Evolutionary conservation across 2,888 invertebrate species (phyloP).

Genomic region (Leptinotarsa juncta): DNA sequence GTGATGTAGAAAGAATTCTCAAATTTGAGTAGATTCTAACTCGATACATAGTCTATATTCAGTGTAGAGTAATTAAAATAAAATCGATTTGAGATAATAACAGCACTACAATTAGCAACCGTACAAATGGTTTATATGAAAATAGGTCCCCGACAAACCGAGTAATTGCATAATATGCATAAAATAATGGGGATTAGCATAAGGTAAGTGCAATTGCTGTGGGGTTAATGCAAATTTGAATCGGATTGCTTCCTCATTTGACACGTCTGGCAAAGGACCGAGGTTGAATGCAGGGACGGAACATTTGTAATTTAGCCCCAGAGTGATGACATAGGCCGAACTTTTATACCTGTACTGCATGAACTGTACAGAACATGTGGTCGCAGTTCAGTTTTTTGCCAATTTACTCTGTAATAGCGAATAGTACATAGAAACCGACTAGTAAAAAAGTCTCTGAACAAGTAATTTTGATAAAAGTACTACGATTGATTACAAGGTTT

Average conservation of each 20-base stretch:
- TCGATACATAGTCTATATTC: background rate
- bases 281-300: background rate
- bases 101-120: slow-evolving; percentile 26
- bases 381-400: too few relatives aligned
- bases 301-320: background rate
- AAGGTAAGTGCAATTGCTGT: slow-evolving; percentile 48
- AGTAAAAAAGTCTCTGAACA: too few relatives aligned
- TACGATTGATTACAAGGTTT: too few relatives aligned
- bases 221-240: slow-evolving; percentile 50
- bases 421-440: too few relatives aligned
- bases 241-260: slow-evolving; percentile 55
- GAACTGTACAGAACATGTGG: too few relatives aligned
- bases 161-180: slow-evolving; percentile 50
- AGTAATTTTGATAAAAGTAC: too few relatives aligned
- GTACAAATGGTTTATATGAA: slow-evolving; percentile 36
- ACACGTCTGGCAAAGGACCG: slow-evolving; percentile 47
- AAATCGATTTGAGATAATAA: slow-evolving; percentile 16
- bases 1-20: background rate
- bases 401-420: too few relatives aligned
- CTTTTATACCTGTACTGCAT: too few relatives aligned
- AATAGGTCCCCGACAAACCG: slow-evolving; percentile 33
- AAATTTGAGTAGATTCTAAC: background rate
- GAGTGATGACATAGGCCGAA: background rate
- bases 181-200: slow-evolving; percentile 51
- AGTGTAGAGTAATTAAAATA: slow-evolving; percentile 14